Percentiles rank a stretch among this genome's conserved stretches.
These are phyloP conservation scores for Leptoclinus maculatus DNA, from an alignment of 2,797 vertebrate genomes.

Conservation along the genomic window DNA sequence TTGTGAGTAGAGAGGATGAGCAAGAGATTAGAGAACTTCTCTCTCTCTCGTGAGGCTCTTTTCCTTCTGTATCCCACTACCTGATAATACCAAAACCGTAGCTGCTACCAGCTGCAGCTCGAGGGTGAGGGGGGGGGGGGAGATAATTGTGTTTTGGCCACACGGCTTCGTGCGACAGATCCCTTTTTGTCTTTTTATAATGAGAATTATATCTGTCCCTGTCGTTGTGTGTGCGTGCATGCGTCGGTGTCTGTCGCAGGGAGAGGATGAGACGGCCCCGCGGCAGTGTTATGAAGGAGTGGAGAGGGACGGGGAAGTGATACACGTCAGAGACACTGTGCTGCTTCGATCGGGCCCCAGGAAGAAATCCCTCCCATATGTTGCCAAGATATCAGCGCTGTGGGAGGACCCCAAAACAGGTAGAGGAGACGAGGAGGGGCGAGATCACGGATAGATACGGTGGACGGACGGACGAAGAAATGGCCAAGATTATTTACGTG, in stretches of 20 bases:
- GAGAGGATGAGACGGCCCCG: slow-evolving; percentile 92
- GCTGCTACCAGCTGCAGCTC: slow-evolving; percentile 20
- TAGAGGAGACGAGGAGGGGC: slow-evolving; percentile 55
- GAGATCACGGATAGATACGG: background rate
- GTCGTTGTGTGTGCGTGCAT: slow-evolving; percentile 6
- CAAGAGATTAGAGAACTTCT: slow-evolving; percentile 8
- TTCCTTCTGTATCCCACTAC: background rate
- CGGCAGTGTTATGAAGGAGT: slow-evolving; percentile 98
- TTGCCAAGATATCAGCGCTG: slow-evolving; percentile 97
- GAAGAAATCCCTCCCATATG: slow-evolving; percentile 97
- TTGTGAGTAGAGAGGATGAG: slow-evolving; percentile 4
- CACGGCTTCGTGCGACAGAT: slow-evolving; percentile 46
- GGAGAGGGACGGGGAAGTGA: slow-evolving; percentile 94
- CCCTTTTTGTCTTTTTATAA: slow-evolving; percentile 53
- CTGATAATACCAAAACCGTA: slow-evolving; percentile 19
- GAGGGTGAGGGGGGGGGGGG: slow-evolving; percentile 1
- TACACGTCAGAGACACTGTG: slow-evolving; percentile 94
- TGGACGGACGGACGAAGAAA: slow-evolving; percentile 5
- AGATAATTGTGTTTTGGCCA: slow-evolving; percentile 63
- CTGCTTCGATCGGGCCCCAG: slow-evolving; percentile 95
- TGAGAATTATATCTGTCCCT: slow-evolving; percentile 66
- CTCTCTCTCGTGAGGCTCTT: slow-evolving; percentile 5
- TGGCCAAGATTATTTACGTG: slow-evolving; percentile 36
- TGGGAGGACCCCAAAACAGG: slow-evolving; percentile 99
- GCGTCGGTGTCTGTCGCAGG: slow-evolving; percentile 78